Evolutionary conservation across 37 sponge, comb jelly and placozoan genomes (phyloP), one percentile per base, ranked within the genome.

Genomic region (Spongia lamella): DNA sequence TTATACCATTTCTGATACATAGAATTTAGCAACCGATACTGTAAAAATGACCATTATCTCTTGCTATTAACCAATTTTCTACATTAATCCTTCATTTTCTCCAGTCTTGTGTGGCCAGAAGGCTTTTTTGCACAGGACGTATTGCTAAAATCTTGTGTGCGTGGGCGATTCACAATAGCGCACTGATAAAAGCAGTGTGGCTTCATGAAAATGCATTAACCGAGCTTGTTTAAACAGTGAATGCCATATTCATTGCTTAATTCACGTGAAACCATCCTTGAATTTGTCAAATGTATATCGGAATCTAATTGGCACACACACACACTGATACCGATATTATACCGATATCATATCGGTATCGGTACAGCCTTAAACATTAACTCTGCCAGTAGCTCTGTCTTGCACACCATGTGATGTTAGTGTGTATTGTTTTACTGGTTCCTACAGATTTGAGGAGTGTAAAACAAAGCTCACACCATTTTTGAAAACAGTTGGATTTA

Each of bases 401-500:
- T n/a, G n/a, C n/a, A 30, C 39, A 30, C 68, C 14, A 24, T 66
- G 47, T 43, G 9, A 43, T 43, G 47, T 13, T 43, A 13, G 47
- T 68, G 24, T 1, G 24, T 9, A 49, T 21, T 57, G 6, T 3
- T 72, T 35, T 2, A 35, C 47, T 27, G 16, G 9, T 5, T 16
- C 33, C 24, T 79, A 37, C 56, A 92, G 96, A 31, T 96, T 88
- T 68, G 99, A 98, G 35, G 99, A 98, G 66, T 92, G 94, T 51
- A 84, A 83, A 69, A 87, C 65, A 24, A 92, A 95, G 56, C 68
- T 98, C 39, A 80, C 81, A 14, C 99, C 99, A 21, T 98, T 92
- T 60, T 83, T 98, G 58, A 98, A 98, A 74, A 92, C 89, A 57
- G 91, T 90, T 63, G 99, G 99, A 56, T 98, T 94, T 84, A 92